phyloP scores from a whole-genome alignment of 2,888 invertebrate species.

The Cryptosula pallasiana region DNA sequence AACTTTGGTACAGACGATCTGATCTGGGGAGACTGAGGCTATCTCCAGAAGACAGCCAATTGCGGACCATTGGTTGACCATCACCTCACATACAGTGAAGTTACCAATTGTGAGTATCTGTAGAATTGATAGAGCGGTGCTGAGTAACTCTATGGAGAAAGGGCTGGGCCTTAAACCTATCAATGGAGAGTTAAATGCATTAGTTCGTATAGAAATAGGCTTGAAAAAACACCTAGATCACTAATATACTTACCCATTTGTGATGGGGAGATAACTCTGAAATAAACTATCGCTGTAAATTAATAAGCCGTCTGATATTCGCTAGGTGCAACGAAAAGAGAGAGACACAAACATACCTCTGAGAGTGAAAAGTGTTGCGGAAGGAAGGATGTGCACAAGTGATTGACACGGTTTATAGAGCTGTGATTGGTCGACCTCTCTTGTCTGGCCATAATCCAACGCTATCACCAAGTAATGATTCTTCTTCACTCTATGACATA shows the following conservation, averaged over 20 bases:
- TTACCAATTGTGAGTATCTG: constrained; percentile 11
- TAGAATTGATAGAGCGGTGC: neutral
- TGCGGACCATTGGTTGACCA: constrained; percentile 14
- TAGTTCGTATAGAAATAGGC: no score
- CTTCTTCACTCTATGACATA: neutral
- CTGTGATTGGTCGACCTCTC: neutral
- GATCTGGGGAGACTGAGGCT: neutral
- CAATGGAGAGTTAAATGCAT: no score
- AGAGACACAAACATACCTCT: no score
- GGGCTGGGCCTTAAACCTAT: constrained; percentile 3
- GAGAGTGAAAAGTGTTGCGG: neutral
- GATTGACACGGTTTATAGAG: neutral
- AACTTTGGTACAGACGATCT: neutral
- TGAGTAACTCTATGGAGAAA: neutral
- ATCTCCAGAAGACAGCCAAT: neutral
- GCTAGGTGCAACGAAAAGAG: no score
- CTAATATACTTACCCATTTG: no score
- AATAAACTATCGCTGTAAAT: no score
- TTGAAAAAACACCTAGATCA: no score
- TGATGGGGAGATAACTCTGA: no score
- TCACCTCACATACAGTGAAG: constrained; percentile 7
- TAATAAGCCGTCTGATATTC: no score
- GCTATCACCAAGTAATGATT: neutral
- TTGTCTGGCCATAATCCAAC: constrained; percentile 11
- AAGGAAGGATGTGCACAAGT: constrained; percentile 7